Evolutionary conservation across 2,888 invertebrate genomes (phyloP).

Genomic region (Mamestra brassicae): DNA sequence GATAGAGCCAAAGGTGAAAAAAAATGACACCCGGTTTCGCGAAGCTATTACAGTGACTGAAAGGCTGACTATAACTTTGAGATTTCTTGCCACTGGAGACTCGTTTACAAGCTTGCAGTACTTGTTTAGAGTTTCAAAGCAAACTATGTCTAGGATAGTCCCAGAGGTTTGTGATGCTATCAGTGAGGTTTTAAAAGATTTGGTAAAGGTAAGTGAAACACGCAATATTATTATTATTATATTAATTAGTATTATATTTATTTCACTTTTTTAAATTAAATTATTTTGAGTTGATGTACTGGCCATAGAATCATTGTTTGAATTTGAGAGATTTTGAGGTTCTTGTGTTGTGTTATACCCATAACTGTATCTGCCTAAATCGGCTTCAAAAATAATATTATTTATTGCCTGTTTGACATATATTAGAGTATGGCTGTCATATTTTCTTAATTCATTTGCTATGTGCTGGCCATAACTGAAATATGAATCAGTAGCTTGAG

Average conservation of each 20-base stretch:
- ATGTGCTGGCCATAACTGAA: too few relatives aligned
- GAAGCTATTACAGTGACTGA: conserved; percentile 36
- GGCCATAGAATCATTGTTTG: too few relatives aligned
- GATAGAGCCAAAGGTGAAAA: conserved; percentile 37
- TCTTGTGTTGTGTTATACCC: too few relatives aligned
- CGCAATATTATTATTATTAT: conserved; percentile 18
- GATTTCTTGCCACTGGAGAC: conserved; percentile 22
- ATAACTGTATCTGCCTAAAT: too few relatives aligned
- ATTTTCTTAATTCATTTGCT: too few relatives aligned
- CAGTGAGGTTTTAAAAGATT: conserved; percentile 33
- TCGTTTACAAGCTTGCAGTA: too few relatives aligned
- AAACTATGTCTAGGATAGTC: conserved; percentile 42
- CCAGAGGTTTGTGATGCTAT: conserved; percentile 47
- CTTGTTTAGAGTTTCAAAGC: conserved; percentile 37
- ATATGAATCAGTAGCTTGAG: too few relatives aligned
- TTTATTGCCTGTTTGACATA: too few relatives aligned
- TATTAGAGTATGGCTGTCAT: too few relatives aligned
- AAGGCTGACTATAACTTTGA: conserved; percentile 33
- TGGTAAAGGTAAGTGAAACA: conserved; percentile 28
- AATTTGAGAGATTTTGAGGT: too few relatives aligned
- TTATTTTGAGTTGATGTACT: too few relatives aligned
- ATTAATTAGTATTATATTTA: conserved; percentile 21
- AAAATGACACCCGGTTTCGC: conserved; percentile 30
- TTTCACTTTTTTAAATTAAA: conserved; percentile 17
- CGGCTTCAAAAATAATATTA: too few relatives aligned